Base-by-base conservation (phyloP, 2,888 invertebrate genomes). In the Colletes collaris region DNA sequence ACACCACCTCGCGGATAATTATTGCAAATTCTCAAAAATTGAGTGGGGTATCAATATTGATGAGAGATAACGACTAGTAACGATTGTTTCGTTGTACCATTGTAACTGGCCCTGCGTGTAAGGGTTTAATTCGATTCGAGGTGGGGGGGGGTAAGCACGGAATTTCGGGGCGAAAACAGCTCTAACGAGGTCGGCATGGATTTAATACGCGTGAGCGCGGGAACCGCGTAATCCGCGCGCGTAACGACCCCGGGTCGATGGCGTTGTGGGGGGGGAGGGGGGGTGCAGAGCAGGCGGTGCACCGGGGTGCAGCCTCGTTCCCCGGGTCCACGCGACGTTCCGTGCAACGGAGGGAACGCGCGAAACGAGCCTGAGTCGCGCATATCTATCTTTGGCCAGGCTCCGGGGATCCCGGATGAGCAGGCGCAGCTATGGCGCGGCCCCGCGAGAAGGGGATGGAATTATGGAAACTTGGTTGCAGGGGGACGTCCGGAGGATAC, bases 301-400 rank as follows among this genome's bases (percentile, higher is more conserved):
- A 67, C 68, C 27, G 27, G 68, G 56, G 73, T 72, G 64, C 55
- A 72, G 72, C 64, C 46, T 79, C 83, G 67, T 79, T 77, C 59
- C 27, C 69, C 52, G 50, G 69, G 40, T 82, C 56, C 60, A 68
- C 66, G 62, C 53, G 49, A 67, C 10, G 8, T 60, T 27, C 55
- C 40, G 16, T 44, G 70, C 56, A 46, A 16, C 44, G 8, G 10
- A 46, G 44, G 44, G 8, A 55, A 63, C 70, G 50, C 76, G 74
- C 73, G 60, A 62, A 68, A 63, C 46, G 58, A 49, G 59, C 74
- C 73, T 83, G 76, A 83, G 58, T 55, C 64, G 50, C 69, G 62
- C 60, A 52, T 64, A 80, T 65, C 65, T 83, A 76, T 76, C 75
- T 70, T 67, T 65, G 76, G 46, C 56, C 58, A 65, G 58, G 50